phyloP scores from a whole-genome alignment of 2,113 vertebrate species.

The Leptosomus discolor region DNA sequence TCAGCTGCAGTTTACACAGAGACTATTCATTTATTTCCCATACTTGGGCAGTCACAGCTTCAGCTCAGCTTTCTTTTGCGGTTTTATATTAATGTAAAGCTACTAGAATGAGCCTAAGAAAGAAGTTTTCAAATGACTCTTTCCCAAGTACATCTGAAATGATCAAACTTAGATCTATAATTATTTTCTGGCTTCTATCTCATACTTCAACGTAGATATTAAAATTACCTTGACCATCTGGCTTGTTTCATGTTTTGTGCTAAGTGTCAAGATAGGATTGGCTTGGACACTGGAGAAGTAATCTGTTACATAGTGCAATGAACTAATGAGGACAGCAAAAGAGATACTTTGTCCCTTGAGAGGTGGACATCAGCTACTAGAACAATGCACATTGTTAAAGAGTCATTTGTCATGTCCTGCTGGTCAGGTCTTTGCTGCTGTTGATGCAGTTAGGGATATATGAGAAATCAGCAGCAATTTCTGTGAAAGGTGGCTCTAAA shows the following conservation, averaged over 20 bases:
- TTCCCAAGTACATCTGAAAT: background rate
- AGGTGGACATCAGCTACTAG: background rate
- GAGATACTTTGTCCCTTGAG: background rate
- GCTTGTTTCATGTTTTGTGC: background rate
- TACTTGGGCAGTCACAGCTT: background rate
- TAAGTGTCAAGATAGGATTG: background rate
- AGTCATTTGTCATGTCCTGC: background rate
- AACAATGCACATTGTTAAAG: background rate
- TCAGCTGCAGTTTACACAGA: background rate
- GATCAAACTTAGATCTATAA: background rate
- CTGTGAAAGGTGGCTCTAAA: background rate
- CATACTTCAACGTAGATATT: fast-evolving
- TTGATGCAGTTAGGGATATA: background rate
- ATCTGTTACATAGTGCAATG: background rate
- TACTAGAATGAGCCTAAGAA: background rate
- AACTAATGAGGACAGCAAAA: background rate
- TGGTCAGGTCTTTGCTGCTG: background rate
- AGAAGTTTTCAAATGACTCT: background rate
- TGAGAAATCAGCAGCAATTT: background rate
- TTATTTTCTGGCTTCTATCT: background rate
- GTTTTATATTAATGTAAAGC: background rate
- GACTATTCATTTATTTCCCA: background rate
- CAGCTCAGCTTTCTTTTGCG: background rate
- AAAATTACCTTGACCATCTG: background rate
- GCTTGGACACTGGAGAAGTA: background rate